Evolutionary conservation across 2,113 vertebrate genomes (phyloP), one percentile per base, ranked within the genome.

Genomic region (Gadus chalcogrammus): DNA sequence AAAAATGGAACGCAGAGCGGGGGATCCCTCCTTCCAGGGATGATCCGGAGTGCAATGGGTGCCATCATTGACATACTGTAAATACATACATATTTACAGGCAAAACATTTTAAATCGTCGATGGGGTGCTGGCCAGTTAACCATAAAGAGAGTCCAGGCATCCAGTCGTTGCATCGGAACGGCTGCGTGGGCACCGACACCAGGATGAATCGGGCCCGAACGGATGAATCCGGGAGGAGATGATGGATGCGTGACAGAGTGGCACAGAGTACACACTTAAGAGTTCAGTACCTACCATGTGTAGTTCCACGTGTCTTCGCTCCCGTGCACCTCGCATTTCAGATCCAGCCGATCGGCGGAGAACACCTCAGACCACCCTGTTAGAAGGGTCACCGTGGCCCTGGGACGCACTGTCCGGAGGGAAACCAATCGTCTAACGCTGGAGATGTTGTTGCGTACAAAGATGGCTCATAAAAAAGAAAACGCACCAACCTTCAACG

Each of bases 311-410:
- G 0, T 12, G 11, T 65, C 1, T 0, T 17, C 0, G 4, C 61
- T 70, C 11, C 60, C 71, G 28, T 56, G 3, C 55, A 92, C 78
- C 3, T 75, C 64, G 83, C 91, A 92, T 18, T 17, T 38, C 17
- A 92, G 86, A 17, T 53, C 42, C 62, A 92, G 73, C 59, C 64
- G 89, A 61, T 89, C 85, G 0, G 89, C 89, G 42, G 80, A 71
- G 53, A 92, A 89, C 13, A 86, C 88, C 2, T 92, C 89, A 5
- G 82, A 80, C 90, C 87, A 88, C 64, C 80, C 84, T 24, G 85
- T 91, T 20, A 85, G 61, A 63, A 91, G 73, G 16, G 8, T 16
- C 28, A 92, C 67, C 0, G 24, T 3, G 31, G 88, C 77, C 56
- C 48, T 0, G 15, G 88, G 87, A 28, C 78, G 87, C 42, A 80